Evolutionary conservation across 2,888 invertebrate genomes (phyloP).

Genomic region (Rhabditoides inermis): DNA sequence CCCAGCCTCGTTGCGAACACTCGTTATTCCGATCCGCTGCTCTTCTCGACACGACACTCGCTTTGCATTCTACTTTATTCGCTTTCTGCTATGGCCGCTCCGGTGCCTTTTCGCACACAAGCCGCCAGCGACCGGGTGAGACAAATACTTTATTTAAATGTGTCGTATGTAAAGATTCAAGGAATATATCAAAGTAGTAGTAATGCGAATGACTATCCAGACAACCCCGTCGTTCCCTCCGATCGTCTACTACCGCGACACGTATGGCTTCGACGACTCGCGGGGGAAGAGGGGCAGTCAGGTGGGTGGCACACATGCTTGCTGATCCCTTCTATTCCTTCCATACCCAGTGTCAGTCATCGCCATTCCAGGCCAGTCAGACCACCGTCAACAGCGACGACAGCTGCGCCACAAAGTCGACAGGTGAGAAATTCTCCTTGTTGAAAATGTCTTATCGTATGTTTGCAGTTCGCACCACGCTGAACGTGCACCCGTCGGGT

Average conservation of each 20-base stretch:
- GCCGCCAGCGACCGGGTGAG: constrained; percentile 8
- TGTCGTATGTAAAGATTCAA: no score
- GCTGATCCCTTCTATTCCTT: background rate
- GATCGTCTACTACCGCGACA: constrained; percentile 48
- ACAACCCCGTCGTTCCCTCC: constrained; percentile 45
- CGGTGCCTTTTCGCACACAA: constrained; percentile 16
- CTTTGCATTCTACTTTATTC: constrained; percentile 4
- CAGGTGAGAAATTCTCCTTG: no score
- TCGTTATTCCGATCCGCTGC: constrained; percentile 3
- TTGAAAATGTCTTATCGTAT: no score
- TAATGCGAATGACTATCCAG: constrained; percentile 3
- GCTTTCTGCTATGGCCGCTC: constrained; percentile 22
- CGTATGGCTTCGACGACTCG: constrained; percentile 27
- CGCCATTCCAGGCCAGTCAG: no score
- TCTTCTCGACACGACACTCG: background rate
- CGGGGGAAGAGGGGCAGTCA: background rate
- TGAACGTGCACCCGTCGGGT: no score
- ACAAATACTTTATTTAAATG: no score
- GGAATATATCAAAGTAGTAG: constrained; percentile 2
- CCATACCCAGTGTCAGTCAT: no score
- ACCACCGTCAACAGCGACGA: constrained; percentile 6
- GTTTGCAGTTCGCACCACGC: no score
- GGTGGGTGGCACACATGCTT: background rate
- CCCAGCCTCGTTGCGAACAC: no score
- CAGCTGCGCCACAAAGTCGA: constrained; percentile 17